A percentile compares a stretch with the other conserved stretches of the same genome.
Conservation (phyloP, 2,797 vertebrate species). For the Pempheris klunzingeri region DNA sequence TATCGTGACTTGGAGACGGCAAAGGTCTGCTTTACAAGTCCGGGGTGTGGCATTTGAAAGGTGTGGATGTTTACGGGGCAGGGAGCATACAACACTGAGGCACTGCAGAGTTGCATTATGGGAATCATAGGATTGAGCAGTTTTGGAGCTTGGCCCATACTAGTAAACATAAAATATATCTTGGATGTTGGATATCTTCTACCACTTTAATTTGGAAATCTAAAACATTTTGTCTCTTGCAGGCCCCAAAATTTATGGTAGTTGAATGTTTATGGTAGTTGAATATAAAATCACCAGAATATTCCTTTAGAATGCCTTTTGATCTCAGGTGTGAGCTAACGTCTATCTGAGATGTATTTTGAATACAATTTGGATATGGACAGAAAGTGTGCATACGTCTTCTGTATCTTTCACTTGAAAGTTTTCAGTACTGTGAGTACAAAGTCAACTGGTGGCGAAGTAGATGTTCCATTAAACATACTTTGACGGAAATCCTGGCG, state of each 20-base stretch:
- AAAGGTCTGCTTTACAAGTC: not conserved
- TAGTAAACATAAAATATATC: not conserved
- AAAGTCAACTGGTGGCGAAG: slow-evolving; percentile 10
- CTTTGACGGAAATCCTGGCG: not conserved
- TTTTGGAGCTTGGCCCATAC: not conserved
- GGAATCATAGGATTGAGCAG: not conserved
- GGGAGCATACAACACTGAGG: not conserved
- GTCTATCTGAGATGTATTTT: not conserved
- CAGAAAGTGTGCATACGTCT: not conserved
- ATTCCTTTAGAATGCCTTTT: not conserved
- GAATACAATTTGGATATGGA: not conserved
- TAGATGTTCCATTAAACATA: not conserved
- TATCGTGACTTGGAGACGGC: too few species aligned
- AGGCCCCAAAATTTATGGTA: not conserved
- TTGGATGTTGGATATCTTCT: too few species aligned
- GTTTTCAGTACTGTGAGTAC: not conserved
- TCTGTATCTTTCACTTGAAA: slow-evolving; percentile 5
- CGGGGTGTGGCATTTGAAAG: not conserved
- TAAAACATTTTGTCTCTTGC: not conserved
- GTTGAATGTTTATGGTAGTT: not conserved
- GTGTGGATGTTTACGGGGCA: not conserved
- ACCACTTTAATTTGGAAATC: not conserved
- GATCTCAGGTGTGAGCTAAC: not conserved
- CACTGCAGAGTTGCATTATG: not conserved
- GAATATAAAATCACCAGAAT: not conserved